Conservation (phyloP, 2,888 invertebrate genomes). For the Lepidonotus clava region DNA sequence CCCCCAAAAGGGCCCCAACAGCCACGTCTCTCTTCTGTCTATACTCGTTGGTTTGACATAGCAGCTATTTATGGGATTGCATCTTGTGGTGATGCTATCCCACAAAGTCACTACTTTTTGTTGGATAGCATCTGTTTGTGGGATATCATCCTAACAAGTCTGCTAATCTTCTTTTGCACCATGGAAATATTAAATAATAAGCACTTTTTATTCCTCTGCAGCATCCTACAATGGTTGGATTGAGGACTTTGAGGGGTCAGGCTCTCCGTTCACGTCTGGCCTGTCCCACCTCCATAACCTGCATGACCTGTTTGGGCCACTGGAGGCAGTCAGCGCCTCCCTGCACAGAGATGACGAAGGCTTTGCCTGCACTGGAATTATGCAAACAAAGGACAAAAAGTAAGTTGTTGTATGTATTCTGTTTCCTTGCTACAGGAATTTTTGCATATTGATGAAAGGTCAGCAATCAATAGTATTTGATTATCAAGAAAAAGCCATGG, state of each 20-base stretch:
- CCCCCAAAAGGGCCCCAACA: no score
- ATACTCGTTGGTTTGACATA: no score
- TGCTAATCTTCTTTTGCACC: no score
- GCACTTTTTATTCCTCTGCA: conserved; percentile 53
- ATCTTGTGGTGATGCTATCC: no score
- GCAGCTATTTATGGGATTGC: no score
- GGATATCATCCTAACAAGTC: no score
- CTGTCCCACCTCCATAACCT: conserved; percentile 67
- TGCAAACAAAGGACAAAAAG: conserved; percentile 65
- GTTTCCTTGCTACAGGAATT: neutral
- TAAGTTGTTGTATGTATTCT: conserved; percentile 57
- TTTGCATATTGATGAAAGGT: neutral
- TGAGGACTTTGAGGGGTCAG: conserved; percentile 68
- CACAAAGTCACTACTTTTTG: no score
- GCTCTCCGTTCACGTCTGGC: conserved; percentile 68
- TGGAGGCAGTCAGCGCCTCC: conserved; percentile 65
- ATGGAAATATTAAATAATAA: neutral
- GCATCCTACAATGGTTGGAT: conserved; percentile 71
- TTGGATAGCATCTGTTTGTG: no score
- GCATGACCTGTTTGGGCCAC: conserved; percentile 67
- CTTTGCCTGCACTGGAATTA: conserved; percentile 64
- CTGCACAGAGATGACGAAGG: conserved; percentile 64
- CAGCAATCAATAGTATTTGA: no score
- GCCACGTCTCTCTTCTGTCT: no score
- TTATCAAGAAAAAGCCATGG: no score